Base-by-base conservation (phyloP, 2,888 invertebrate species). In the Xiphydria camelus region DNA sequence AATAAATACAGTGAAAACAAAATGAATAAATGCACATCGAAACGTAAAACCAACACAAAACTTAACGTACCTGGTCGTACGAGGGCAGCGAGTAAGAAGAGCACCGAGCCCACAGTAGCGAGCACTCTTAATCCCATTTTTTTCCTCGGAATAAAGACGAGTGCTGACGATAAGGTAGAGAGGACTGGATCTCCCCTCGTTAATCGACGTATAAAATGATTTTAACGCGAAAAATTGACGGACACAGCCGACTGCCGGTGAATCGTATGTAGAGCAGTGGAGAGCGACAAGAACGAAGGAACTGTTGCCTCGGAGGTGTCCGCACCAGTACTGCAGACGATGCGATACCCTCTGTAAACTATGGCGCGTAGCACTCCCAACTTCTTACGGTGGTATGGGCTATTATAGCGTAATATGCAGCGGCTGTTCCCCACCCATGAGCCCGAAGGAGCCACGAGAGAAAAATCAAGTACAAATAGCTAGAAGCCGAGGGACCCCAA, bases 321-420 rank as follows among this genome's bases (percentile, higher is more conserved):
- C 53, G 51, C 51, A 46, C 38, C 51, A 39, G 46, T 42, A 57
- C 57, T 57, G 57, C 38, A 36, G 22, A 31, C 34, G 38, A 34
- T 41, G 43, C 38, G 39, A 47, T 54, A 43, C 45, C 49, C 42
- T 42, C 33, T 44, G 50, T 44, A 55, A 53, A 52, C 49, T 53
- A 46, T 41, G 41, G 34, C 41, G 43, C 42, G 47, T 44, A 47
- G 48, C 49, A 53, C 53, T 53, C 51, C 47, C 47, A 49, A 45
- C 47, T 53, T 41, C 47, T 45, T 53, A 47, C 45, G 45, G 39
- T 37, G 47, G 44, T 36, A 39, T 46, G 40, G 39, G 35, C 31
- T 49, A 55, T 48, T 47, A 47, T 47, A 49, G 36, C 44, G 40
- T 42, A n/a, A 12, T 44, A 41, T 47, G 23, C 18, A 29, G 15